Evolutionary conservation across 2,113 vertebrate genomes (phyloP).

Genomic region (Lophochroa leadbeateri): DNA sequence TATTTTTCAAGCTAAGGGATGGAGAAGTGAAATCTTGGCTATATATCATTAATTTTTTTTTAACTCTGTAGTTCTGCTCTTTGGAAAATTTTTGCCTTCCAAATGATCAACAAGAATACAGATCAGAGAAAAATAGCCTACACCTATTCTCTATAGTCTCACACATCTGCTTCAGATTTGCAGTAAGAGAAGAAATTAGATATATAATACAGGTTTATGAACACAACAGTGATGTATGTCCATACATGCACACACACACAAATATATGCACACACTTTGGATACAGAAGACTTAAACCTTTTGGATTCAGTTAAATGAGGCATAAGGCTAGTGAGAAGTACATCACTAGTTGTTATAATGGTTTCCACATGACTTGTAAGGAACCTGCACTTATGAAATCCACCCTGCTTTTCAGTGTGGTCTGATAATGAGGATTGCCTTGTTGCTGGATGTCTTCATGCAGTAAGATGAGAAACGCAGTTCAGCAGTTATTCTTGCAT

Average conservation of each 20-base stretch:
- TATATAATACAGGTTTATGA: background rate
- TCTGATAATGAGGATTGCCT: background rate
- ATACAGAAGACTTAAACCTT: background rate
- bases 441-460: background rate
- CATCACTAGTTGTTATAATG: background rate
- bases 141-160: background rate
- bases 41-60: background rate
- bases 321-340: background rate
- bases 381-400: background rate
- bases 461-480: background rate
- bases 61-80: background rate
- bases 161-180: conserved; percentile 9
- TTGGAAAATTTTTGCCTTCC: background rate
- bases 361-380: background rate
- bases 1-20: background rate
- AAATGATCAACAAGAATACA: background rate
- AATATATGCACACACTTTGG: fast-evolving
- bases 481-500: background rate
- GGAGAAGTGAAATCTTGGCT: background rate
- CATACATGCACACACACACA: background rate
- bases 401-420: background rate
- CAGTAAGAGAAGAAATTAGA: background rate
- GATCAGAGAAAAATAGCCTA: background rate
- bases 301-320: background rate
- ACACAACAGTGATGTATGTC: background rate